A percentile compares a stretch with the other conserved stretches of the same genome.
These are phyloP conservation scores for Sus cebifrons DNA, from an alignment of 2,797 vertebrate species.

Conservation along the genomic window DNA sequence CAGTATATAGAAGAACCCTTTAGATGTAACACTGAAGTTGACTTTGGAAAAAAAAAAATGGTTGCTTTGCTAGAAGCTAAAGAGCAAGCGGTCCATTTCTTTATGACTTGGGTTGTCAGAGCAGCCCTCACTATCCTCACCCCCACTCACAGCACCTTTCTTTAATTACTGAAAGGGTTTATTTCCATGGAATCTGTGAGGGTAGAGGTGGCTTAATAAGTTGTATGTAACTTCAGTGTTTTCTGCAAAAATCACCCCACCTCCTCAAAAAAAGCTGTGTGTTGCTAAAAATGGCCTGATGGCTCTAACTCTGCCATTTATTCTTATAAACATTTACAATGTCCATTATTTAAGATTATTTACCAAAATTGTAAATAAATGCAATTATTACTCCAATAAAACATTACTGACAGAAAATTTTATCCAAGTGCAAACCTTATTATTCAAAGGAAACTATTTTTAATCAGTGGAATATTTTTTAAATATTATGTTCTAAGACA, in stretches of 20 bases:
- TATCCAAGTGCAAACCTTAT: not conserved
- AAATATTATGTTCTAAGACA: not conserved
- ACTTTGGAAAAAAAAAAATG: not conserved
- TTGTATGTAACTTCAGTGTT: not conserved
- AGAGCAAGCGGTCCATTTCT: not conserved
- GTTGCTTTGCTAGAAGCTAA: not conserved
- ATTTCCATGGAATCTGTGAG: not conserved
- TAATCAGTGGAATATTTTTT: not conserved
- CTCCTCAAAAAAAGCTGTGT: not conserved
- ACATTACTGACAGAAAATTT: not conserved
- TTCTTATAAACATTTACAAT: not conserved
- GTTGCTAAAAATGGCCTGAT: not conserved
- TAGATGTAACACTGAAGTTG: not conserved
- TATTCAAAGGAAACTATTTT: not conserved
- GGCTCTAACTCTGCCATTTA: not conserved
- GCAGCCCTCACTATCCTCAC: not conserved
- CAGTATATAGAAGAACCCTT: not conserved
- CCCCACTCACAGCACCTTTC: not conserved
- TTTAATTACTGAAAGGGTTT: not conserved
- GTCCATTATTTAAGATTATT: not conserved
- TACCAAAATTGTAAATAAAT: not conserved
- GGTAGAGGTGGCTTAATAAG: not conserved
- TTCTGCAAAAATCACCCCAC: not conserved
- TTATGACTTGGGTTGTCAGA: not conserved
- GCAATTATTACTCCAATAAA: not conserved